These are phyloP conservation scores for Parascotia fuliginaria DNA, from an alignment of 2,888 invertebrate species.

Conservation along the genomic window DNA sequence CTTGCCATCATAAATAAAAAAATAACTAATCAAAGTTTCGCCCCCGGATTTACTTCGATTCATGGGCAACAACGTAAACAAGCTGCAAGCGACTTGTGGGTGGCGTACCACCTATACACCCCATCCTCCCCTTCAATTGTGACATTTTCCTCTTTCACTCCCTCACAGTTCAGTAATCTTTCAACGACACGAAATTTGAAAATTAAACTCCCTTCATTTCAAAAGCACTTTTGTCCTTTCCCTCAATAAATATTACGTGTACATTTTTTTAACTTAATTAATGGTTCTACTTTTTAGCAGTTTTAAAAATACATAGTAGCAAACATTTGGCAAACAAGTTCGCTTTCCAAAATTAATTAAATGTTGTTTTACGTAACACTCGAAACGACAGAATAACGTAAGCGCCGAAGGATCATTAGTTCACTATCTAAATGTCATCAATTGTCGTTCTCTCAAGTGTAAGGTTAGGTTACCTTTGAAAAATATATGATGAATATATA, in stretches of 20 bases:
- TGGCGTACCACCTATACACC: constrained; percentile 35
- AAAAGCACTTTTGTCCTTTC: constrained; percentile 18
- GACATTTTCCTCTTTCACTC: constrained; percentile 74
- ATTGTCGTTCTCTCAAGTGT: no score
- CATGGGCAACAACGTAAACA: constrained; percentile 72
- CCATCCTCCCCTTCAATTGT: constrained; percentile 62
- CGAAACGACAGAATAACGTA: not conserved
- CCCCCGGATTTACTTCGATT: constrained; percentile 63
- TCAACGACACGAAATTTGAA: constrained; percentile 60
- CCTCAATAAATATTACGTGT: constrained; percentile 14
- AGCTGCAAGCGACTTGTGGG: constrained; percentile 53
- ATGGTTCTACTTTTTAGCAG: no score
- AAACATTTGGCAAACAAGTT: constrained; percentile 16
- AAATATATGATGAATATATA: no score
- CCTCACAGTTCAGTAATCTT: constrained; percentile 72
- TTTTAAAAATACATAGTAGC: no score
- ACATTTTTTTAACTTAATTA: constrained; percentile 19
- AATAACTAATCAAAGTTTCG: constrained; percentile 74
- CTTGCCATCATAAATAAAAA: constrained; percentile 64
- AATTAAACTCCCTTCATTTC: constrained; percentile 57
- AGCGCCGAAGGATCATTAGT: constrained; percentile 6
- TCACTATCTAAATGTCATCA: not conserved
- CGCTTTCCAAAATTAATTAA: constrained; percentile 10
- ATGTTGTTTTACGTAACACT: constrained; percentile 17
- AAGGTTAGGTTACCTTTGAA: no score